A percentile compares a stretch with the other conserved stretches of the same genome.
phyloP scores from a whole-genome alignment of 2,888 invertebrate species.

The Hemaris fuciformis region DNA sequence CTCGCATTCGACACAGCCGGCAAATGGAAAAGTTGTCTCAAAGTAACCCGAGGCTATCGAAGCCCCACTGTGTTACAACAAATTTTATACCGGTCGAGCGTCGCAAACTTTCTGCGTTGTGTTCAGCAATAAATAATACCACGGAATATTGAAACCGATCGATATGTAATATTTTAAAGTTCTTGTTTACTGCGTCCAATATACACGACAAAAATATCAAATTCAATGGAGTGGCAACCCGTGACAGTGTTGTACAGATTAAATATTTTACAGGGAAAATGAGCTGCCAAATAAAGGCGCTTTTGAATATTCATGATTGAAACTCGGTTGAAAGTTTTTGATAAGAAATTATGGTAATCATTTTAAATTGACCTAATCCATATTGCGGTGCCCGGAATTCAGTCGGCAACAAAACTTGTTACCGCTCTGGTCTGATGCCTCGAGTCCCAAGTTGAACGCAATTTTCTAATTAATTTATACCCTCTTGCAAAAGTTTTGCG shows the following conservation, averaged over 20 bases:
- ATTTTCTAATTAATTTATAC: slow-evolving; percentile 63
- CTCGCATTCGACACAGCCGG: slow-evolving; percentile 37
- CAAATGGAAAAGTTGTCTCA: slow-evolving; percentile 60
- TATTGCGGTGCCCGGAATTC: slow-evolving; percentile 55
- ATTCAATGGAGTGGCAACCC: neutral
- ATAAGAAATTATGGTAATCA: slow-evolving; percentile 73
- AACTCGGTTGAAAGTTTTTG: slow-evolving; percentile 61
- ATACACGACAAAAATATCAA: slow-evolving; percentile 15
- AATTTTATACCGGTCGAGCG: slow-evolving; percentile 54
- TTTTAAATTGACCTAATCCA: slow-evolving; percentile 73
- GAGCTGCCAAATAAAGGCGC: slow-evolving; percentile 47
- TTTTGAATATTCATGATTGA: slow-evolving; percentile 62
- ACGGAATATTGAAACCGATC: slow-evolving; percentile 51
- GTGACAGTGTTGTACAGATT: slow-evolving; percentile 31
- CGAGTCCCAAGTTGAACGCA: slow-evolving; percentile 43
- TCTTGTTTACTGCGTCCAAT: slow-evolving; percentile 35
- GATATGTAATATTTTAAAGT: slow-evolving; percentile 53
- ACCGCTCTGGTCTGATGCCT: slow-evolving; percentile 47
- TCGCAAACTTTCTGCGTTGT: slow-evolving; percentile 52
- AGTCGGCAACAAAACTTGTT: slow-evolving; percentile 53
- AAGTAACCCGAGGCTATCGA: slow-evolving; percentile 51
- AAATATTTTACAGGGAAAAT: slow-evolving; percentile 45
- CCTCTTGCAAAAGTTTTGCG: slow-evolving; percentile 47
- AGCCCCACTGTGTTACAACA: slow-evolving; percentile 52
- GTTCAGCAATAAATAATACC: slow-evolving; percentile 62